A percentile compares a stretch with the other conserved stretches of the same genome.
Evolutionary conservation across 2,797 vertebrate genomes (phyloP).

Genomic region (Pseudotriccus pelzelni): DNA sequence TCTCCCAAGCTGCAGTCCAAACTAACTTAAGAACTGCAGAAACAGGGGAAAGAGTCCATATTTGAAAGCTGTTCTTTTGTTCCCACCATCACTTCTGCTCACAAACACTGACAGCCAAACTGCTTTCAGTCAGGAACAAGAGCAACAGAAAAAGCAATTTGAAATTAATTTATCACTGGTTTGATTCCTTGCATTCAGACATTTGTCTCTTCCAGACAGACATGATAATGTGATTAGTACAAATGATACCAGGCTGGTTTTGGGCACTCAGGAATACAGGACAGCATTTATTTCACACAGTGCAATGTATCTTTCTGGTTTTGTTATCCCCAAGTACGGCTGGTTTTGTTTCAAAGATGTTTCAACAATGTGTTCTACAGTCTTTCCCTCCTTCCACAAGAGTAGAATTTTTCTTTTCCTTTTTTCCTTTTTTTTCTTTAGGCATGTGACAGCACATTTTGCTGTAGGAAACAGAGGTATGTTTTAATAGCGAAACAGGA

Average conservation of each 20-base stretch:
- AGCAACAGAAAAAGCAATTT: not conserved
- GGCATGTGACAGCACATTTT: not conserved
- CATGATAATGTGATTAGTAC: not conserved
- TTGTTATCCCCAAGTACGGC: not conserved
- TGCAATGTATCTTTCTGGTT: not conserved
- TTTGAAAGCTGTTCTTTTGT: not conserved
- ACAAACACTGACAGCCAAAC: not conserved
- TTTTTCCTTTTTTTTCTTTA: not conserved
- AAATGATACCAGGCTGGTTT: not conserved
- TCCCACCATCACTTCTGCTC: not conserved
- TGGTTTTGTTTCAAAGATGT: not conserved
- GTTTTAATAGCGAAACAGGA: slow-evolving; percentile 10
- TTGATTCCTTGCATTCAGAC: not conserved
- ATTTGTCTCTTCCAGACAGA: not conserved
- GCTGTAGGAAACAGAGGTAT: not conserved
- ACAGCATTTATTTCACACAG: not conserved
- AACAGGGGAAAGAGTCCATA: accelerated
- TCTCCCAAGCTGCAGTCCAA: not conserved
- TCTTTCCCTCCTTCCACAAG: not conserved
- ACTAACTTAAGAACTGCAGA: not conserved
- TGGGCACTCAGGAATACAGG: not conserved
- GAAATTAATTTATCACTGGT: not conserved
- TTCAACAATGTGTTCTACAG: not conserved
- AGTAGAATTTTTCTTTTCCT: not conserved
- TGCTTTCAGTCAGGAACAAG: not conserved